Evolutionary conservation across 2,888 invertebrate species (phyloP).

Genomic region (Urechis unicinctus): DNA sequence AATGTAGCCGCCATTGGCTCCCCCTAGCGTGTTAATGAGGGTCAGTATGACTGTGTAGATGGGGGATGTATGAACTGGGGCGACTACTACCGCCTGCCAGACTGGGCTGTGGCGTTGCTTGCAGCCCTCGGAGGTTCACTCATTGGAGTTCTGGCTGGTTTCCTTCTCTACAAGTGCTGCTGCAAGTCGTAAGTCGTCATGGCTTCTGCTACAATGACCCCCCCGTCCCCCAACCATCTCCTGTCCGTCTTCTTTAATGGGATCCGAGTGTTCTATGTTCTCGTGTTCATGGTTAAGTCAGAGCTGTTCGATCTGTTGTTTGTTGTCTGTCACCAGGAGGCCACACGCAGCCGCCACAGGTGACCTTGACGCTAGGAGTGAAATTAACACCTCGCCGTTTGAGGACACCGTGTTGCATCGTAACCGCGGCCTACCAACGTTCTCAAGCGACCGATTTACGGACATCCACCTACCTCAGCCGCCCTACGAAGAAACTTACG

Average conservation of each 20-base stretch:
- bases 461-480: constrained; percentile 2
- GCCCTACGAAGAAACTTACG: constrained; percentile 3
- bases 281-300: no score
- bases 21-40: no score
- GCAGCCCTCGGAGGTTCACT: constrained; percentile 20
- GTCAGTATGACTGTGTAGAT: no score
- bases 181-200: constrained; percentile 14
- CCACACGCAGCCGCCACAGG: not conserved
- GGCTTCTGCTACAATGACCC: not conserved
- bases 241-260: not conserved
- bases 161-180: constrained; percentile 21
- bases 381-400: constrained; percentile 3
- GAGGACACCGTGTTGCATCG: constrained; percentile 15
- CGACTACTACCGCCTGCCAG: constrained; percentile 9
- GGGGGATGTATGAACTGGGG: constrained; percentile 6
- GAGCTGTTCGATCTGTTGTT: no score
- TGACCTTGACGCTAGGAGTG: no score
- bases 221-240: not conserved
- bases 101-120: constrained; percentile 16
- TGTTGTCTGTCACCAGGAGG: not conserved
- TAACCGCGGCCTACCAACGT: constrained; percentile 11
- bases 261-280: not conserved
- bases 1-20: no score
- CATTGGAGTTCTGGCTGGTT: constrained; percentile 17
- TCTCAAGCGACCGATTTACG: constrained; percentile 5